phyloP scores from a whole-genome alignment of 2,888 invertebrate genomes.

The Leptopilina myrica region DNA sequence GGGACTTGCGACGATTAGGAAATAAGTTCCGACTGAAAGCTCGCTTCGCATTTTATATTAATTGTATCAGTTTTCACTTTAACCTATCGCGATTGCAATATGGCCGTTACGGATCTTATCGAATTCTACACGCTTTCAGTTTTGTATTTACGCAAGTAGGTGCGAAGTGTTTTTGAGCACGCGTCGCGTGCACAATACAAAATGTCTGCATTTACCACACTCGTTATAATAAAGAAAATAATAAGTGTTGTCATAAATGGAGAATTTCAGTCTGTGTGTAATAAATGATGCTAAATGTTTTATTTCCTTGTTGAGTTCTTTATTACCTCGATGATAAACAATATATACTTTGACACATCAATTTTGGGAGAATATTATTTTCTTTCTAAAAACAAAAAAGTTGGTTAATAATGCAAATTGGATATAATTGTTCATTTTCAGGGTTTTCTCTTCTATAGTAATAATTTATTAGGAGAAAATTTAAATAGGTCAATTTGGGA shows the following conservation, averaged over 20 bases:
- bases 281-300: background rate
- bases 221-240: slow-evolving; percentile 1
- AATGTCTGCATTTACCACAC: background rate
- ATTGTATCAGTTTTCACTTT: slow-evolving; percentile 42
- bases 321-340: too few relatives aligned
- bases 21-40: slow-evolving; percentile 38
- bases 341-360: too few relatives aligned
- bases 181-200: slow-evolving; percentile 45
- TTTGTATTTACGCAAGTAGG: slow-evolving; percentile 58
- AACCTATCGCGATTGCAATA: background rate
- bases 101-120: slow-evolving; percentile 42
- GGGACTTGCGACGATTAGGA: slow-evolving; percentile 1
- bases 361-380: too few relatives aligned
- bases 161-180: slow-evolving; percentile 57
- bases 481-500: too few relatives aligned
- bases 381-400: too few relatives aligned
- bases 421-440: too few relatives aligned
- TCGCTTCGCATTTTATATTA: slow-evolving; percentile 43
- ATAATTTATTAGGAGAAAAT: too few relatives aligned
- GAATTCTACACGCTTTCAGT: slow-evolving; percentile 42
- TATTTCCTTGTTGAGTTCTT: background rate
- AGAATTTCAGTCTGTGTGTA: too few relatives aligned
- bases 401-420: too few relatives aligned
- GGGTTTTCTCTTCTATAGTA: too few relatives aligned
- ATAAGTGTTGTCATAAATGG: background rate